Conservation (phyloP, 2,113 vertebrate species). For the Echinops telfairi region DNA sequence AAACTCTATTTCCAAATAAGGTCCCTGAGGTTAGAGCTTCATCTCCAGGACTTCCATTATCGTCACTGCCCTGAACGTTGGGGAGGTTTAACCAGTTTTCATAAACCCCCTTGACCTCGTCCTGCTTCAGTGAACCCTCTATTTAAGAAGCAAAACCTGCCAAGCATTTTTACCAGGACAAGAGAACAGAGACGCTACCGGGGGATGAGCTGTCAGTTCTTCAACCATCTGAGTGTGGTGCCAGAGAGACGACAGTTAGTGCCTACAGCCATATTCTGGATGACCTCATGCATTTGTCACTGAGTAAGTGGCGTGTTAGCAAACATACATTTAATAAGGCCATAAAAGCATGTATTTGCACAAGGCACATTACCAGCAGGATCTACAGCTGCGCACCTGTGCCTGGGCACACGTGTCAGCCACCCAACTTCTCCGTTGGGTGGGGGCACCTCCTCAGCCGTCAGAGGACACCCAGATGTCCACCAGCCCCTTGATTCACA, state of each 20-base stretch:
- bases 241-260: not conserved
- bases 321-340: too few relatives aligned
- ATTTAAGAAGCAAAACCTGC: not conserved
- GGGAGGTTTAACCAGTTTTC: not conserved
- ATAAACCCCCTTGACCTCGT: not conserved
- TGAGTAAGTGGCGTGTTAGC: too few relatives aligned
- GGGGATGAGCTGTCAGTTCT: not conserved
- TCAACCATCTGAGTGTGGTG: slow-evolving; percentile 21
- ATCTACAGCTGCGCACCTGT: rapidly evolving
- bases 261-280: not conserved
- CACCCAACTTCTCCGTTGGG: not conserved
- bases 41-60: too few relatives aligned
- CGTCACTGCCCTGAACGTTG: not conserved
- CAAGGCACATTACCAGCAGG: not conserved
- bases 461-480: not conserved
- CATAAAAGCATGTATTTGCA: not conserved
- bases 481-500: not conserved
- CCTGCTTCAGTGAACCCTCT: not conserved
- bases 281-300: not conserved
- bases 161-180: not conserved
- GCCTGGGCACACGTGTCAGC: rapidly evolving
- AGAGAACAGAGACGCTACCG: not conserved
- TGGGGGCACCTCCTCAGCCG: not conserved
- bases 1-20: not conserved
- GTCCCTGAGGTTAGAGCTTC: not conserved